Evolutionary conservation across 2,888 invertebrate genomes (phyloP).

Genomic region (Cosmia trapezina): DNA sequence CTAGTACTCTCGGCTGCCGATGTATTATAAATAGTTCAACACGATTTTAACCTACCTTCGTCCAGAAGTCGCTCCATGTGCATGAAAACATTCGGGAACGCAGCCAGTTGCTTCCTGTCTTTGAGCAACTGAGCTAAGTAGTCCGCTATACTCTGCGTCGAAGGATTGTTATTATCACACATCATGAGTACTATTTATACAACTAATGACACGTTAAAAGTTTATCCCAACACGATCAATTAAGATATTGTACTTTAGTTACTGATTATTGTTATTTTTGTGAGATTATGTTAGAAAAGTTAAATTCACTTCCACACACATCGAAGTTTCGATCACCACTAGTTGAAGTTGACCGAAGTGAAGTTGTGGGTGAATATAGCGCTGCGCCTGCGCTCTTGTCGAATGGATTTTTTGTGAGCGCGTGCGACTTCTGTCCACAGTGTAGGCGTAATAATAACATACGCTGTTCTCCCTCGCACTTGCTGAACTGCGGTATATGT

Average conservation of each 20-base stretch:
- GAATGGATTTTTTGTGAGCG: constrained; percentile 87
- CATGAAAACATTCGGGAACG: constrained; percentile 99
- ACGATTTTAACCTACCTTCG: constrained; percentile 95
- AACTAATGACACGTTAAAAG: constrained; percentile 87
- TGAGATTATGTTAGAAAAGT: constrained; percentile 90
- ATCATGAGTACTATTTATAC: constrained; percentile 86
- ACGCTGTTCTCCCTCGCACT: constrained; percentile 80
- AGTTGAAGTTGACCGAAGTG: constrained; percentile 89
- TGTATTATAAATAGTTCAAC: constrained; percentile 78
- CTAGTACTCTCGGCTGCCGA: constrained; percentile 70
- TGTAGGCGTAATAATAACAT: constrained; percentile 88
- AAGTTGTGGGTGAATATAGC: constrained; percentile 90
- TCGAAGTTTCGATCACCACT: constrained; percentile 89
- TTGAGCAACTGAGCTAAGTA: constrained; percentile 99
- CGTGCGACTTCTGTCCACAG: constrained; percentile 86
- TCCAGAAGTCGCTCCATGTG: constrained; percentile 99
- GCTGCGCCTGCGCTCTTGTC: constrained; percentile 87
- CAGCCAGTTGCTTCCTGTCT: constrained; percentile 99
- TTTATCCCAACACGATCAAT: constrained; percentile 85
- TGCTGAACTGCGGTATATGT: constrained; percentile 49
- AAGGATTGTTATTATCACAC: constrained; percentile 91
- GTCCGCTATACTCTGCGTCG: constrained; percentile 99
- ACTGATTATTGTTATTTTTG: constrained; percentile 89
- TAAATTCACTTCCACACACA: constrained; percentile 90
- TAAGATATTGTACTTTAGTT: constrained; percentile 88